A percentile compares a stretch with the other conserved stretches of the same genome.
Conservation (phyloP, 2,113 vertebrate species). For the Bombycilla garrulus region DNA sequence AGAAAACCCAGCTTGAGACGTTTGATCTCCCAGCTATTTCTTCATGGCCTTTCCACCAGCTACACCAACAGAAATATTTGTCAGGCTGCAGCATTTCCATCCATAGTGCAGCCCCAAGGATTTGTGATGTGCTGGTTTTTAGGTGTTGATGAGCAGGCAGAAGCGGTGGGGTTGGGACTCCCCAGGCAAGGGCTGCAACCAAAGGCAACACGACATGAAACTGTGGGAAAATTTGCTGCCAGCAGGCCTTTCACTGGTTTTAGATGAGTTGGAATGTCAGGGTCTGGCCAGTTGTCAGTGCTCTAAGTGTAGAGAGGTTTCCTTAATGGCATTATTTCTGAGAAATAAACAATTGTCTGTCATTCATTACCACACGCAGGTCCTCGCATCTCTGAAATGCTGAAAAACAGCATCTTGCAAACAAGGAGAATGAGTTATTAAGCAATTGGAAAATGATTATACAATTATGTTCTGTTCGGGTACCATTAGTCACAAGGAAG, state of each 20-base stretch:
- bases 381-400: constrained; percentile 29
- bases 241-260: neutral
- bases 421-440: constrained; percentile 71
- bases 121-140: neutral
- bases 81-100: neutral
- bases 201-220: neutral
- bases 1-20: neutral
- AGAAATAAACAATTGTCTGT: constrained; percentile 21
- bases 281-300: neutral
- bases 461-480: constrained; percentile 66
- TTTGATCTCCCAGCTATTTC: neutral
- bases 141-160: neutral
- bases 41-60: neutral
- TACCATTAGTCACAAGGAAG: constrained; percentile 74
- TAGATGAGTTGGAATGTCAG: neutral
- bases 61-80: neutral
- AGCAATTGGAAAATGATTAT: constrained; percentile 74
- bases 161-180: neutral
- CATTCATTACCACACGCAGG: neutral
- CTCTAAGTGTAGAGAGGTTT: neutral
- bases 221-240: neutral
- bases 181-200: neutral
- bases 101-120: neutral
- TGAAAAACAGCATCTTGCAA: constrained; percentile 64
- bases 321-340: neutral